phyloP scores from a whole-genome alignment of 1,140 invertebrate genomes.

The Drosophila pandora region DNA sequence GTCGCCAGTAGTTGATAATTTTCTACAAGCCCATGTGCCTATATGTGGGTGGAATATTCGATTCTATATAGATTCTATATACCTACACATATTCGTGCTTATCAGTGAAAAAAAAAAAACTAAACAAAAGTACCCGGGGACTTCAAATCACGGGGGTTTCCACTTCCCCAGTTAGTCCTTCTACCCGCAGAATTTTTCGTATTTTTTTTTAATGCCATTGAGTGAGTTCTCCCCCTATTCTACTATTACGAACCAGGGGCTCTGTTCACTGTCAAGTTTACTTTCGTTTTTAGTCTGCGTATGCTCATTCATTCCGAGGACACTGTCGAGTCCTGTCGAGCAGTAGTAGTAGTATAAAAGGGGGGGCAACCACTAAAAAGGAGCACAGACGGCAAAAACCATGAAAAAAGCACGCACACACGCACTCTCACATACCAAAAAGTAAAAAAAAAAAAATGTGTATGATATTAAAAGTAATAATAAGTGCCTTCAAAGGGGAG shows the following conservation, averaged over 20 bases:
- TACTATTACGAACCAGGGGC: neutral
- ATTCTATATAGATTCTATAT: neutral
- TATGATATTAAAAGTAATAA: slow-evolving; percentile 82
- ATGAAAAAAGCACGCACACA: slow-evolving; percentile 49
- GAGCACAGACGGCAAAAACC: slow-evolving; percentile 47
- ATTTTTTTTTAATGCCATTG: neutral
- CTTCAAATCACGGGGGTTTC: no score
- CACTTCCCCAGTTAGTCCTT: no score
- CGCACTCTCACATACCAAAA: slow-evolving; percentile 22
- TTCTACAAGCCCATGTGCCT: neutral
- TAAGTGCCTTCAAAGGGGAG: slow-evolving; percentile 65
- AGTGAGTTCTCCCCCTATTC: neutral
- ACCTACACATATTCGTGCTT: slow-evolving; percentile 1
- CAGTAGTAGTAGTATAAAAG: neutral
- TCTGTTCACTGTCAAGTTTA: slow-evolving; percentile 41
- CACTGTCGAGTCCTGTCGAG: neutral
- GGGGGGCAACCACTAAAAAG: slow-evolving; percentile 48
- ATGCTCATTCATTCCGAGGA: slow-evolving; percentile 16
- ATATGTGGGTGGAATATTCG: neutral
- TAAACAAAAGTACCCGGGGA: slow-evolving; percentile 14
- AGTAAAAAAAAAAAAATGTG: slow-evolving; percentile 16
- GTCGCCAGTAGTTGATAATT: slow-evolving; percentile 58
- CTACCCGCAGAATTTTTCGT: slow-evolving; percentile 34
- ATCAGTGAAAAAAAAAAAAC: slow-evolving; percentile 15
- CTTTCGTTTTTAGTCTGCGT: slow-evolving; percentile 55